Evolutionary conservation across 2,113 vertebrate genomes (phyloP), one percentile per base, ranked within the genome.

Genomic region (Leptobrachium leishanense): DNA sequence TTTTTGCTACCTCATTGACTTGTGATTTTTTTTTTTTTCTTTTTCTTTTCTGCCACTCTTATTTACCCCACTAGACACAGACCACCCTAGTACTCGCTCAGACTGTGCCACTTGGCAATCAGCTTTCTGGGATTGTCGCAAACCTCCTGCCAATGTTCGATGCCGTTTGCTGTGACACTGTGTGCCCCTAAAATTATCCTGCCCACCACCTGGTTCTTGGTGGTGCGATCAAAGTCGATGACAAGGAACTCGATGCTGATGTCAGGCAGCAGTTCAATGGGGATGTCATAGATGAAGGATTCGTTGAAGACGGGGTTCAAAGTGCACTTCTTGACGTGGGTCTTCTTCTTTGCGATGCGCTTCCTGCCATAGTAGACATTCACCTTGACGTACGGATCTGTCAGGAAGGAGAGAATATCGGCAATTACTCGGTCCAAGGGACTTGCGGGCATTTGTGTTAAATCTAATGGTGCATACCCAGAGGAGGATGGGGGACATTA

Each of bases 301-400:
- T 99, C 97, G 1, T 98, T 99, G 92, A 98, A 99, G 85, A 98
- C 90, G 0, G 97, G 97, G 81, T 98, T 98, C 88, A 97, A 90
- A 42, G 97, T 99, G 92, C 97, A 93, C 88, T 98, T 98, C 92
- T 98, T 99, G 82, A 98, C 97, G 2, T 98, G 97, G 0, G 97
- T 98, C 82, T 98, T 99, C 94, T 99, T 99, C 87, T 98, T 98
- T 44, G 96, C 96, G 0, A 98, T 97, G 85, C 97, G 96, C 80
- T 97, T 97, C 43, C 95, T 92, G 2, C 96, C 95, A 0, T 96
- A 98, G 86, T 97, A 99, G n/a, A 99, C 94, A 6, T 98, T 99
- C 82, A 99, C 95, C 90, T 99, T 99, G 74, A 99, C 97, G 0
- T 99, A 99, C 0, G 97, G 97, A 82, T 99, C 97, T 97, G 91